Evolutionary conservation across 2,888 invertebrate species (phyloP), one percentile per base, ranked within the genome.

Genomic region (Acrocyrtus sp.): DNA sequence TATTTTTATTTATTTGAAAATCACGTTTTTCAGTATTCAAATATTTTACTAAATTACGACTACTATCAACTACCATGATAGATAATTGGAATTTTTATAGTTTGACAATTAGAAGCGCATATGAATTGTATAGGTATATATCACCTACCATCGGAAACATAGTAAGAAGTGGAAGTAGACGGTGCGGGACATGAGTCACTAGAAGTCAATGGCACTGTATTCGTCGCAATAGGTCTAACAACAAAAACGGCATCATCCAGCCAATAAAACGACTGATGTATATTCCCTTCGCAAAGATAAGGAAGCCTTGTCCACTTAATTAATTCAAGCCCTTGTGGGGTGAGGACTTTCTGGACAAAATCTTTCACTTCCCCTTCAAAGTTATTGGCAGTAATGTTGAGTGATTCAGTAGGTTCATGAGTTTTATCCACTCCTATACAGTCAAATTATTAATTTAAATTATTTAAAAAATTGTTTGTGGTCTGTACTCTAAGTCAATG

Each of bases 211-310:
- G 5, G 6, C 5, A 5, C 22, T 21, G 4, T 27, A n/a, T 17
- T 19, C 57, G 84, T 84, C 77, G 34, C 26, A 21, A 45, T 62
- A 17, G 86, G 86, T 81, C 88, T 89, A 82, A 93, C 87, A 47
- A 96, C 89, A 83, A 96, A 95, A n/a, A 97, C 87, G 24, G 92
- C 92, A 85, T 97, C 97, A 81, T 93, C 91, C 56, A 97, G 88
- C 90, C 94, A 94, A 85, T 96, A 97, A 86, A 92, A 94, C 0
- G 94, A 91, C 84, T 94, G 94, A 53, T 91, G 89, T 78, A 97
- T 87, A 85, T 98, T 98, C 0, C 98, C 98, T 85, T 99, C 98
- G 85, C 98, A 98, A 43, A 99, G 87, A 84, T 98, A 98, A 0
- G 98, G 98, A 47, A 96, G 90, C 82, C 94, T 89, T 12, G 94